These are phyloP conservation scores for Equus quagga DNA, from an alignment of 2,113 vertebrate species.

Conservation along the genomic window DNA sequence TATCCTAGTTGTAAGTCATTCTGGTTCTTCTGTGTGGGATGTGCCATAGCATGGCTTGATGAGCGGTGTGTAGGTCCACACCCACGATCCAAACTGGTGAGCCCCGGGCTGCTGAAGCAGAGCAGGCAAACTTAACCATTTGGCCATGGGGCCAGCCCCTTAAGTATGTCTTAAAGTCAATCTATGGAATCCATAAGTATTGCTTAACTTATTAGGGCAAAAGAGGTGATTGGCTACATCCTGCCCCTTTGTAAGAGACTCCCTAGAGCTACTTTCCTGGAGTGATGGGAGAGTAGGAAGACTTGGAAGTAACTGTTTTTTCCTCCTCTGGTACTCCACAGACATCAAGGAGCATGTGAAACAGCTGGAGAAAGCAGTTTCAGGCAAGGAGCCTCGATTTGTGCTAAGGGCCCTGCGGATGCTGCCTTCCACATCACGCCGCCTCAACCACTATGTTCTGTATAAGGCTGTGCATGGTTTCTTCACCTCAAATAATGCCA, in stretches of 20 bases:
- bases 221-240: not conserved
- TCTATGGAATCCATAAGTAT: not conserved
- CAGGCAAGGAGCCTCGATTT: constrained; percentile 96
- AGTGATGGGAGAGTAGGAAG: not conserved
- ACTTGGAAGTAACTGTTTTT: not conserved
- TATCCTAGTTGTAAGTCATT: too few relatives aligned
- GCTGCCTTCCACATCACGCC: constrained; percentile 96
- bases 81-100: too few relatives aligned
- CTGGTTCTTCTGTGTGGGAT: too few relatives aligned
- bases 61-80: too few relatives aligned
- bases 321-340: constrained; percentile 70
- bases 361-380: constrained; percentile 98
- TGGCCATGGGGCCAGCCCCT: not conserved
- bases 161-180: not conserved
- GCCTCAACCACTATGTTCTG: constrained; percentile 95
- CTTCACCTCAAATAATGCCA: constrained; percentile 93
- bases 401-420: constrained; percentile 95
- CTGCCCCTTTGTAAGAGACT: not conserved
- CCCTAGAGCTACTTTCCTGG: not conserved
- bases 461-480: constrained; percentile 95
- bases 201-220: not conserved
- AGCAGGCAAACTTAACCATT: too few relatives aligned
- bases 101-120: too few relatives aligned
- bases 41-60: too few relatives aligned
- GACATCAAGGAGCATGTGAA: constrained; percentile 98